Conservation (phyloP, 2,113 vertebrate species). For the Ammodytes marinus region DNA sequence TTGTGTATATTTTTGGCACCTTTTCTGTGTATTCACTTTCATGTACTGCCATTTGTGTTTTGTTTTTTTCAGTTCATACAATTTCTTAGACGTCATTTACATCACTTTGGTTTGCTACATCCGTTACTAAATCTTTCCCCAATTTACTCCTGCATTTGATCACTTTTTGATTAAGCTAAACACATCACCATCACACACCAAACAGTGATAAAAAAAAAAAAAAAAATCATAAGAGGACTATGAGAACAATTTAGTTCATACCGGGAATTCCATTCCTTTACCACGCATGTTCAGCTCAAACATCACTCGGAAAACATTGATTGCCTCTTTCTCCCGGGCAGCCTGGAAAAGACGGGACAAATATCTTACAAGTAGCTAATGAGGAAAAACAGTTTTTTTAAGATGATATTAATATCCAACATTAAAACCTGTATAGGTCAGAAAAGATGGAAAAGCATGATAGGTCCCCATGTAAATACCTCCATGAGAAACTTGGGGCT, state of each 20-base stretch:
- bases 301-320: slow-evolving; percentile 81
- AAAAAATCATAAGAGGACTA: not conserved
- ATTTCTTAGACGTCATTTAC: not conserved
- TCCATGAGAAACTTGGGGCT: slow-evolving; percentile 88
- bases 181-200: not conserved
- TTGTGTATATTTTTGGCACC: not conserved
- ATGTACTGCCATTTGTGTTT: not conserved
- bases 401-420: too few species aligned
- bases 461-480: slow-evolving; percentile 55
- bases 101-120: not conserved
- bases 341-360: slow-evolving; percentile 58
- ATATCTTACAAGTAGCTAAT: not conserved
- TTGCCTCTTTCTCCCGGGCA: slow-evolving; percentile 74
- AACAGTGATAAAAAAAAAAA: not conserved
- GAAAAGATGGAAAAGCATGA: too few species aligned
- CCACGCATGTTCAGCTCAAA: slow-evolving; percentile 78
- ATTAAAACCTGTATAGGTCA: too few species aligned
- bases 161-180: not conserved
- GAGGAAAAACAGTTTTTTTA: too few species aligned
- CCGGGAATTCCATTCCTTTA: slow-evolving; percentile 67
- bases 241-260: slow-evolving; percentile 40
- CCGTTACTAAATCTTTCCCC: not conserved
- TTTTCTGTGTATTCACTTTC: not conserved
- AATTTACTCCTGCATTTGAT: not conserved
- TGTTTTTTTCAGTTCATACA: not conserved